phyloP scores from a whole-genome alignment of 2,888 invertebrate genomes.

The Sarcophaga rosellei region DNA sequence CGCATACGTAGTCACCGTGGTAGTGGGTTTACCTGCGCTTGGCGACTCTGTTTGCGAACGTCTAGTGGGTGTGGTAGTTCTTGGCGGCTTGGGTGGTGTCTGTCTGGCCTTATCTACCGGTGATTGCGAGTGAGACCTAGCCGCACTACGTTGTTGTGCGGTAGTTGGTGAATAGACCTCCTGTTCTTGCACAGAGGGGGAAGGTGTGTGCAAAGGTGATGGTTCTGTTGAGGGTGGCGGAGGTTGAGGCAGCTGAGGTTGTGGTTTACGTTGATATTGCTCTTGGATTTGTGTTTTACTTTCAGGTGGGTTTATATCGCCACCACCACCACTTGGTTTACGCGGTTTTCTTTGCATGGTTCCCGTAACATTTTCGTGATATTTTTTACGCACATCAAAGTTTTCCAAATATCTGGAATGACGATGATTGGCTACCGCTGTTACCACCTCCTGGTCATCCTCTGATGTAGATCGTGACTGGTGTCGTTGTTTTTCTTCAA shows the following conservation, averaged over 20 bases:
- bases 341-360: constrained; percentile 75
- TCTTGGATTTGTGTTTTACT: constrained; percentile 45
- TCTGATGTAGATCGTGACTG: constrained; percentile 78
- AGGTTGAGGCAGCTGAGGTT: constrained; percentile 72
- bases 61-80: constrained; percentile 71
- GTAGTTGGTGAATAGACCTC: constrained; percentile 67
- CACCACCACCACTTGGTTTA: constrained; percentile 71
- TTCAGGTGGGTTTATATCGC: constrained; percentile 69
- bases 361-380: constrained; percentile 75
- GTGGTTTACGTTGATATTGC: constrained; percentile 71
- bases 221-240: constrained; percentile 70
- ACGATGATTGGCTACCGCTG: constrained; percentile 73
- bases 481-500: constrained; percentile 65
- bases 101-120: constrained; percentile 70
- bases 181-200: constrained; percentile 68
- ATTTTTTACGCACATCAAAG: constrained; percentile 80
- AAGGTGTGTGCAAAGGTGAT: constrained; percentile 69
- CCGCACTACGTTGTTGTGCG: constrained; percentile 63
- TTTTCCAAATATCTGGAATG: constrained; percentile 80
- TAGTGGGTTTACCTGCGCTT: constrained; percentile 38
- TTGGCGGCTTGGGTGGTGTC: constrained; percentile 72
- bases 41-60: constrained; percentile 57
- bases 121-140: constrained; percentile 72
- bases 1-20: constrained; percentile 45
- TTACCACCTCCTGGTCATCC: constrained; percentile 74